Base-by-base conservation (phyloP, 2,113 vertebrate genomes). In the Oxyura jamaicensis region DNA sequence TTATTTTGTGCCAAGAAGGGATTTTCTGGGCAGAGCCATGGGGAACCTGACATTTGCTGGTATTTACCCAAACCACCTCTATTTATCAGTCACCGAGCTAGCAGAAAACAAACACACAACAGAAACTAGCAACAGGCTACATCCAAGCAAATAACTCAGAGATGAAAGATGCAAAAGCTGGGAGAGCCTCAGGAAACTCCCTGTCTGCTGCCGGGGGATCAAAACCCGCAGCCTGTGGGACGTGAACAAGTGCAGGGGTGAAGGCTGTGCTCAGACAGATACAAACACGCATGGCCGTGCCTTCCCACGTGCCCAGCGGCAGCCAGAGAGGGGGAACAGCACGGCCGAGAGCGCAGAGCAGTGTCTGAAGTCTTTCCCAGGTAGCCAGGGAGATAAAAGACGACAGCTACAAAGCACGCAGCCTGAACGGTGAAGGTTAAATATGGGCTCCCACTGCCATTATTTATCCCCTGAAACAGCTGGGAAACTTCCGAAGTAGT, bases 401-500 rank as follows among this genome's bases (percentile, higher is more conserved):
- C 1, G 46, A 96, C 71, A 88, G 56, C 91, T 86, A 96, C 93
- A 94, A 90, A 97, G 97, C 83, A 33, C 26, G 16, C 72, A 97
- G 94, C 58, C 88, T 95, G 90, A 95, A 72, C 18, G n/a, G 93
- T 48, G 93, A 97, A 97, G 97, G 98, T 98, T 98, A 98, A 98
- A 97, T 97, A 97, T 31, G 96, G 97, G 95, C 95, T 97, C 94
- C 91, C 44, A 48, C 94, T 96, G 96, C 96, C 97, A 95, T 98
- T 97, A 98, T 96, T 98, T 96, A 98, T 97, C 86, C 94, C 84
- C 62, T 65, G 96, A 78, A 98, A 97, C 96, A 97, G 97, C 98
- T 96, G 97, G 97, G 97, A 95, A 97, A 95, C 97, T 97, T 98
- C 95, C 17, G 5, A 88, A 97, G 96, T 33, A 98, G 97, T 98